Conservation (phyloP, 2,113 vertebrate species). For the Cacatua alba region DNA sequence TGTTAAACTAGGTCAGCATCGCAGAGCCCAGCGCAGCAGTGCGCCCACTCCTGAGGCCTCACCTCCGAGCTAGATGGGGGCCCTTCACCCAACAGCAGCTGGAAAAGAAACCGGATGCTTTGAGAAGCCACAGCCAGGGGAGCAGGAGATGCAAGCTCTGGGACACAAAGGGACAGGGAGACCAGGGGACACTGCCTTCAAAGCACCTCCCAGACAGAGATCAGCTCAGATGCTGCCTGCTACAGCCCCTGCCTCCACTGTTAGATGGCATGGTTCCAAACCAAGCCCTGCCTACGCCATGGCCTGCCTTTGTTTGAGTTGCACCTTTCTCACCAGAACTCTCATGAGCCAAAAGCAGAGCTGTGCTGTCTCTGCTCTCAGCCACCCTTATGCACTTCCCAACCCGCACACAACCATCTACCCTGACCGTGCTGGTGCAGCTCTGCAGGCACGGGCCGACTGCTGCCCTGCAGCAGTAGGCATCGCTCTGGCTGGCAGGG, state of each 20-base stretch:
- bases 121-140: background rate
- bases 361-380: background rate
- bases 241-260: background rate
- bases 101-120: background rate
- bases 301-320: background rate
- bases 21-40: rapidly evolving
- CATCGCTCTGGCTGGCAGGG: rapidly evolving
- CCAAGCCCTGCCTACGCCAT: background rate
- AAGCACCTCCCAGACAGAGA: background rate
- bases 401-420: rapidly evolving
- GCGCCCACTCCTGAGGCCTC: background rate
- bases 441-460: rapidly evolving
- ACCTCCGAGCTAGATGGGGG: rapidly evolving
- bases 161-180: background rate
- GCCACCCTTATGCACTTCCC: background rate
- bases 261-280: background rate
- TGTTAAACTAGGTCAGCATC: background rate
- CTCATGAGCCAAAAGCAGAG: rapidly evolving
- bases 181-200: background rate
- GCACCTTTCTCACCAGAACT: background rate
- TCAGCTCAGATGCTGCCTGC: background rate
- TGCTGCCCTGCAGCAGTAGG: background rate
- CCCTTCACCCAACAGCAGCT: background rate
- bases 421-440: background rate
- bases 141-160: background rate